Conservation (phyloP, 2,113 vertebrate species). For the human region DNA sequence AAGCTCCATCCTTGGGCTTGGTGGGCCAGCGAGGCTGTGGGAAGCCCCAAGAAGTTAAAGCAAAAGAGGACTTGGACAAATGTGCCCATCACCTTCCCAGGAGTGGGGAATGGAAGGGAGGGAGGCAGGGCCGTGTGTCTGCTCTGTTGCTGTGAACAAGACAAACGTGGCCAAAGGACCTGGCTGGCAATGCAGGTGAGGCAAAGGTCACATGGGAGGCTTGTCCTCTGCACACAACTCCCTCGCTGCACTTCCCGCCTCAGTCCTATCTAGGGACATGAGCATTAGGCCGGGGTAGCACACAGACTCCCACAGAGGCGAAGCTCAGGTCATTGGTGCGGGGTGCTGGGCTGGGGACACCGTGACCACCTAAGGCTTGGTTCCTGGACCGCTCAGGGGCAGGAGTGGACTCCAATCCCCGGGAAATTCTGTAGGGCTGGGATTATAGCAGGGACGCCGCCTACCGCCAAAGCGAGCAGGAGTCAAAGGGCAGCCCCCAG, state of each 20-base stretch:
- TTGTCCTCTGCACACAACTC: background rate
- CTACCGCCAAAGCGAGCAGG: rapidly evolving
- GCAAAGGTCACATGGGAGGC: background rate
- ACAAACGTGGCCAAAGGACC: background rate
- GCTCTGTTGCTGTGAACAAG: no score
- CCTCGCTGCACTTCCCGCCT: background rate
- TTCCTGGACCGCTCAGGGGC: background rate
- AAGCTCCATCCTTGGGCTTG: background rate
- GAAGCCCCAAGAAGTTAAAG: background rate
- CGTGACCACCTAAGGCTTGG: background rate
- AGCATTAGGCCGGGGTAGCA: background rate
- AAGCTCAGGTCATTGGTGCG: background rate
- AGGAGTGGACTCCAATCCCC: background rate
- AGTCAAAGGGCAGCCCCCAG: background rate
- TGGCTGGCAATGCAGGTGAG: no score
- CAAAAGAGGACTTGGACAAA: background rate
- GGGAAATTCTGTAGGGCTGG: background rate
- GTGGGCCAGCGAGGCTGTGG: background rate
- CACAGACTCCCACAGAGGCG: background rate
- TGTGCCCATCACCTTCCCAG: background rate
- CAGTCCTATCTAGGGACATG: no score
- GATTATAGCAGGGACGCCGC: background rate
- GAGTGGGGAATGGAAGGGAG: background rate
- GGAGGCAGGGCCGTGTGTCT: rapidly evolving
- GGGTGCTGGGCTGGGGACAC: background rate